Evolutionary conservation across 2,113 vertebrate species (phyloP).

Genomic region (Solea senegalensis): DNA sequence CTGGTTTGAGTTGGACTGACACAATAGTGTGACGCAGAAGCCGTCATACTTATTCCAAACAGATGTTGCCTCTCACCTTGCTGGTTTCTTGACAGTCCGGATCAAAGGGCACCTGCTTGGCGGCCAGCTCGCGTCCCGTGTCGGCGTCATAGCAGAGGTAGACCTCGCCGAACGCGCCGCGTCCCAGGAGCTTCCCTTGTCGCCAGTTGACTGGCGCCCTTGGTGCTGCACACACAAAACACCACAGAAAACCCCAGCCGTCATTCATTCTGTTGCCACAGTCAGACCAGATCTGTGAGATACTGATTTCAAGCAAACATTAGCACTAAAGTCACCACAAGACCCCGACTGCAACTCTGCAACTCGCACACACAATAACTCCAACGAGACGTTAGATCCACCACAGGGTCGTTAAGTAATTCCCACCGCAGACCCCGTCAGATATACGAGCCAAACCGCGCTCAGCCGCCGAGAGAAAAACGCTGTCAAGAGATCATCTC

Average conservation of each 20-base stretch:
- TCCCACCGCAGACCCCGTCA: conserved; percentile 51
- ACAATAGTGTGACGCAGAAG: not conserved
- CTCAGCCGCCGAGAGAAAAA: conserved; percentile 4
- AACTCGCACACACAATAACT: conserved; percentile 31
- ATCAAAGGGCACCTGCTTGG: conserved; percentile 93
- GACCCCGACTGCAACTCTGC: conserved; percentile 20
- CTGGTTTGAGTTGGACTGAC: not conserved
- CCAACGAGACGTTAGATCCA: conserved; percentile 47
- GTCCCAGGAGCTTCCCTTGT: conserved; percentile 89
- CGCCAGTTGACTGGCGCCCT: conserved; percentile 93
- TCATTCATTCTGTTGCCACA: conserved; percentile 36
- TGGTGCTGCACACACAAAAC: conserved; percentile 76
- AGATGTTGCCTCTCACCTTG: conserved; percentile 80
- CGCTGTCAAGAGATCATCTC: conserved; percentile 30
- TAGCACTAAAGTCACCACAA: conserved; percentile 29
- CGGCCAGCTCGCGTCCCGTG: conserved; percentile 89
- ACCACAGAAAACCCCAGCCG: conserved; percentile 48
- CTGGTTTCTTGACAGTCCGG: conserved; percentile 90
- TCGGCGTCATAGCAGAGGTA: conserved; percentile 93
- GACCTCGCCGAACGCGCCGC: conserved; percentile 92
- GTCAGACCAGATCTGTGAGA: conserved; percentile 34
- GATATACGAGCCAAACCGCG: conserved; percentile 38
- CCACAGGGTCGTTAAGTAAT: conserved; percentile 46
- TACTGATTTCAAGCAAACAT: conserved; percentile 35
- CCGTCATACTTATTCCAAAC: conserved; percentile 7